Conservation (phyloP, 1,140 invertebrate genomes). For the Listronotus oregonensis region DNA sequence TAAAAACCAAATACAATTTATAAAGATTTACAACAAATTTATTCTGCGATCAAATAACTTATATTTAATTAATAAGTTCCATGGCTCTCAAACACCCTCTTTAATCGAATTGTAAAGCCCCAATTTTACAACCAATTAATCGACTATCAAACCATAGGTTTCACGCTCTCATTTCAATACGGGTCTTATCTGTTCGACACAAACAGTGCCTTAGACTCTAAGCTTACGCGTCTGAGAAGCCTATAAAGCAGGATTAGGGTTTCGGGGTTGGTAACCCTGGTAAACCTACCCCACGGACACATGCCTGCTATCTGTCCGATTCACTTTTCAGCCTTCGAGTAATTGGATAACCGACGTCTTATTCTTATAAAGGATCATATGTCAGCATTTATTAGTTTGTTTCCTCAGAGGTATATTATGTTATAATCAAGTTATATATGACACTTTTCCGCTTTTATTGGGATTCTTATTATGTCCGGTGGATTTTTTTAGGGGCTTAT, state of each 20-base stretch:
- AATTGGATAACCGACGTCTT: constrained; percentile 44
- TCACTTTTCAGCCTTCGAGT: constrained; percentile 25
- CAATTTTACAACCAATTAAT: constrained; percentile 9
- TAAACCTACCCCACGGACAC: constrained; percentile 25
- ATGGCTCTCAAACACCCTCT: too few relatives aligned
- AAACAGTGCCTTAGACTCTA: constrained; percentile 20
- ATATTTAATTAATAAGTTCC: too few relatives aligned
- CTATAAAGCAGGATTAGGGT: constrained; percentile 40
- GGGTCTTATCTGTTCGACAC: constrained; percentile 13
- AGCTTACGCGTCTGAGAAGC: constrained; percentile 38
- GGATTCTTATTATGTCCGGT: constrained; percentile 13
- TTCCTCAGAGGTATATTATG: constrained; percentile 31
- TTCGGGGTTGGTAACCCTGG: constrained; percentile 41
- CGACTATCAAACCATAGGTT: constrained; percentile 10
- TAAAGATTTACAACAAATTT: too few relatives aligned
- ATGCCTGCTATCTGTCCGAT: constrained; percentile 30
- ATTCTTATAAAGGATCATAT: constrained; percentile 41
- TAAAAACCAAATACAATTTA: too few relatives aligned
- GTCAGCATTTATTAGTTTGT: constrained; percentile 39
- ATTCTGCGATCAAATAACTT: too few relatives aligned
- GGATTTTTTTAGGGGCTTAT: too few relatives aligned
- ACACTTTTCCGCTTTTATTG: constrained; percentile 15
- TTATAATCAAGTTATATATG: constrained; percentile 40
- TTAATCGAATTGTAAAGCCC: too few relatives aligned
- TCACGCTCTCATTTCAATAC: constrained; percentile 11